Evolutionary conservation across 1,140 invertebrate species (phyloP).

Genomic region (Psilanteris sp.): DNA sequence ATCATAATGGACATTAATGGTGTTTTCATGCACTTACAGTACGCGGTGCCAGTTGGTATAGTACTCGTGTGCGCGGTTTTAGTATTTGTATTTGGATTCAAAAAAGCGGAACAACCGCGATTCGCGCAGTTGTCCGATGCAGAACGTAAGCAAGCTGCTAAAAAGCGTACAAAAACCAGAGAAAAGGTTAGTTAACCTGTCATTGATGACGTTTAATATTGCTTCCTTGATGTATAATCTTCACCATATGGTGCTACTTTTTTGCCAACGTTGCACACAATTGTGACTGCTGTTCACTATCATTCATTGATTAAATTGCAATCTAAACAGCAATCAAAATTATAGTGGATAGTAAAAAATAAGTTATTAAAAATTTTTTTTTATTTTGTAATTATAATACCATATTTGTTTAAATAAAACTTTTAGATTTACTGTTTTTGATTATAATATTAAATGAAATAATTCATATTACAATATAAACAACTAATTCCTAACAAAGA

Average conservation of each 20-base stretch:
- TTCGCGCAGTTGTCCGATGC: slow-evolving; percentile 84
- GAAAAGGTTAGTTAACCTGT: slow-evolving; percentile 83
- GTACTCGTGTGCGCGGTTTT: slow-evolving; percentile 84
- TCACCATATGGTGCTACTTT: slow-evolving; percentile 54
- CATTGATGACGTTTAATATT: slow-evolving; percentile 52
- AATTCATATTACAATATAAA: too few species aligned
- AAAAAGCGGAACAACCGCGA: slow-evolving; percentile 85
- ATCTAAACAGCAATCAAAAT: too few species aligned
- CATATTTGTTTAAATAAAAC: too few species aligned
- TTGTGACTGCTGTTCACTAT: background rate
- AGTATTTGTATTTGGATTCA: slow-evolving; percentile 87
- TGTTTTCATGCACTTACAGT: slow-evolving; percentile 80
- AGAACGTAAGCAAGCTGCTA: slow-evolving; percentile 83
- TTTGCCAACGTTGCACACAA: slow-evolving; percentile 41
- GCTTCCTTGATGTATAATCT: background rate
- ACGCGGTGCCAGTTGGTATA: slow-evolving; percentile 83
- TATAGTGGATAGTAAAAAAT: too few species aligned
- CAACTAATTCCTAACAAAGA: too few species aligned
- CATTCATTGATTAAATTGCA: too few species aligned
- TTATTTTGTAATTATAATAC: too few species aligned
- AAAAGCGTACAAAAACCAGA: slow-evolving; percentile 84
- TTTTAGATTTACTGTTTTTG: too few species aligned
- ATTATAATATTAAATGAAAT: too few species aligned
- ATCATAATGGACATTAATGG: slow-evolving; percentile 69
- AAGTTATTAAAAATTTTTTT: too few species aligned